A percentile compares a stretch with the other conserved stretches of the same genome.
These are phyloP conservation scores for Uloborus diversus DNA, from an alignment of 1,140 invertebrate species.

Conservation along the genomic window DNA sequence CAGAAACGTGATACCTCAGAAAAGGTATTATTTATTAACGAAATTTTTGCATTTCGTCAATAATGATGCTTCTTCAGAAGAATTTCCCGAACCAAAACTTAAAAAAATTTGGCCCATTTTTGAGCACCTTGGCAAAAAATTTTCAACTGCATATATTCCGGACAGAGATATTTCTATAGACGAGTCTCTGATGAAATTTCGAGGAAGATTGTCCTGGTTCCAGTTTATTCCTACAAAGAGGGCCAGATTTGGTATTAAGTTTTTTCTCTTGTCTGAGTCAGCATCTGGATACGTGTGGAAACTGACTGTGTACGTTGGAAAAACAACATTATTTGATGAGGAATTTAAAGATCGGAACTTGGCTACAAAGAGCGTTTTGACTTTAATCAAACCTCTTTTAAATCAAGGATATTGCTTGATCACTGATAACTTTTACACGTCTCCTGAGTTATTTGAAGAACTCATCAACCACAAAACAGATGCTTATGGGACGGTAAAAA, in stretches of 20 bases:
- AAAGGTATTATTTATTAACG: neutral
- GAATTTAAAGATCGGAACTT: neutral
- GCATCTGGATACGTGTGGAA: neutral
- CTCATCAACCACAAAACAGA: neutral
- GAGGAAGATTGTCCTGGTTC: neutral
- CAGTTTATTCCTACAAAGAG: neutral
- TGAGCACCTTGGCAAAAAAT: neutral
- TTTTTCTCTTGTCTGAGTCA: neutral
- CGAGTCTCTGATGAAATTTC: slow-evolving; percentile 2
- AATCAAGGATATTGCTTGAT: neutral
- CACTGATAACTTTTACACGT: neutral
- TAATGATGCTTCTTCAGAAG: neutral
- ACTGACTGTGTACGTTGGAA: neutral
- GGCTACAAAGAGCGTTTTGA: neutral
- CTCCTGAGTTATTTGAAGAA: neutral
- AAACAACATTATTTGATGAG: neutral
- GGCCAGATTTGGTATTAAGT: neutral
- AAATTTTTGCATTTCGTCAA: neutral
- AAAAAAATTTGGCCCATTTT: too few species aligned
- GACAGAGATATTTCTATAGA: neutral
- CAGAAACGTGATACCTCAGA: neutral
- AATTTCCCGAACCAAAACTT: neutral
- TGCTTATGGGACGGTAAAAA: neutral
- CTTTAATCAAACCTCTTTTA: neutral
- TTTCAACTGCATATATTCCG: neutral